phyloP scores from a whole-genome alignment of 1,140 invertebrate species.

The Temnothorax curvispinosus region DNA sequence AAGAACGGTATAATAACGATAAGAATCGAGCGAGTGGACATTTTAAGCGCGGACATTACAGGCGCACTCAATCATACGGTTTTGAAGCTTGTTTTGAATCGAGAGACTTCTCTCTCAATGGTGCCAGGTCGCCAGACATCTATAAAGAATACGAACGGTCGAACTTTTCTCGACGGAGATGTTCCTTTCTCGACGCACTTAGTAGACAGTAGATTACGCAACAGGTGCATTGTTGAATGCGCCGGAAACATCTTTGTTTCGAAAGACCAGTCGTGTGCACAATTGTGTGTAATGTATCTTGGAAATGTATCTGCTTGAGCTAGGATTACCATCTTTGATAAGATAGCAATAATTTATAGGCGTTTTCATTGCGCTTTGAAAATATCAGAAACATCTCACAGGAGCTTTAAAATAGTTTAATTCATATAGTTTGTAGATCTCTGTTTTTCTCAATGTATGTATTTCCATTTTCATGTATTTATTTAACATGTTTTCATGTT shows the following conservation, averaged over 20 bases:
- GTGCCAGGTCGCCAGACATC: conserved; percentile 29
- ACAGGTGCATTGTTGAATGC: conserved; percentile 27
- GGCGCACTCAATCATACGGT: conserved; percentile 38
- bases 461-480: no score
- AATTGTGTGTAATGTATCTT: conserved; percentile 11
- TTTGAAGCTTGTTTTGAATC: conserved; percentile 32
- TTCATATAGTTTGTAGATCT: not conserved
- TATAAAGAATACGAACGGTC: conserved; percentile 34
- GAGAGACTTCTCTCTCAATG: not conserved
- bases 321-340: not conserved
- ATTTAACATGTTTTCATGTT: not conserved
- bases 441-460: not conserved
- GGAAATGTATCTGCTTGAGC: not conserved
- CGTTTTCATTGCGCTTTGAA: no score
- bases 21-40: conserved; percentile 3
- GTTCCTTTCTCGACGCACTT: not conserved
- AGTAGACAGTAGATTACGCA: conserved; percentile 18
- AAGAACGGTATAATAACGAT: conserved; percentile 47
- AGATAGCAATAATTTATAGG: not conserved
- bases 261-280: not conserved
- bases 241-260: conserved; percentile 28
- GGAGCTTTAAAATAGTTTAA: not conserved
- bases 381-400: not conserved
- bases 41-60: not conserved
- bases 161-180: not conserved